Conservation (phyloP, 2,888 invertebrate genomes). For the Uropetala carovei region DNA sequence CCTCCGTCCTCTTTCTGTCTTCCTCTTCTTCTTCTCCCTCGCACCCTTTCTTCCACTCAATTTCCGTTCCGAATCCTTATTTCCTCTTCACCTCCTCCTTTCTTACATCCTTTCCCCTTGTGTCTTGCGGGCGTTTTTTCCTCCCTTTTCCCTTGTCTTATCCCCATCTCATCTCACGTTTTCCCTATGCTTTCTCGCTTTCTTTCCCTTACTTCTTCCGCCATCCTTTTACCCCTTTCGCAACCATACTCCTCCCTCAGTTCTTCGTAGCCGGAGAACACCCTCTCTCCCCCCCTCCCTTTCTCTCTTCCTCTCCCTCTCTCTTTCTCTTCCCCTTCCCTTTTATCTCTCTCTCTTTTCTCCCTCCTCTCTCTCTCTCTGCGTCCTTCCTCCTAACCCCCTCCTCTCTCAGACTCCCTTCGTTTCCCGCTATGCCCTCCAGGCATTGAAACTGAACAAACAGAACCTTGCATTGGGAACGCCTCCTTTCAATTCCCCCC, state of each 20-base stretch:
- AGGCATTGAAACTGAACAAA: conserved; percentile 63
- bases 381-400: background rate
- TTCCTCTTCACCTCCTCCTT: background rate
- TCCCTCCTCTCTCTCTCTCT: background rate
- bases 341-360: background rate
- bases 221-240: too few relatives aligned
- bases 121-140: background rate
- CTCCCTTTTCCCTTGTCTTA: background rate
- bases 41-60: conserved; percentile 15
- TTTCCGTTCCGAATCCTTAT: conserved; percentile 28
- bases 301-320: background rate
- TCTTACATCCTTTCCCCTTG: background rate
- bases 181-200: background rate
- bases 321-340: background rate
- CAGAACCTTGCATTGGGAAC: conserved; percentile 58
- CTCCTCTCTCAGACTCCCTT: background rate
- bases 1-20: background rate
- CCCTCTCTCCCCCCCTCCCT: background rate
- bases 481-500: conserved; percentile 57
- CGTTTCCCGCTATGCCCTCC: conserved; percentile 30
- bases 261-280: background rate
- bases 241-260: too few relatives aligned
- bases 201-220: background rate
- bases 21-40: background rate
- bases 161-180: background rate